These are phyloP conservation scores for Eumaeus atala DNA, from an alignment of 1,140 invertebrate genomes.

Conservation along the genomic window DNA sequence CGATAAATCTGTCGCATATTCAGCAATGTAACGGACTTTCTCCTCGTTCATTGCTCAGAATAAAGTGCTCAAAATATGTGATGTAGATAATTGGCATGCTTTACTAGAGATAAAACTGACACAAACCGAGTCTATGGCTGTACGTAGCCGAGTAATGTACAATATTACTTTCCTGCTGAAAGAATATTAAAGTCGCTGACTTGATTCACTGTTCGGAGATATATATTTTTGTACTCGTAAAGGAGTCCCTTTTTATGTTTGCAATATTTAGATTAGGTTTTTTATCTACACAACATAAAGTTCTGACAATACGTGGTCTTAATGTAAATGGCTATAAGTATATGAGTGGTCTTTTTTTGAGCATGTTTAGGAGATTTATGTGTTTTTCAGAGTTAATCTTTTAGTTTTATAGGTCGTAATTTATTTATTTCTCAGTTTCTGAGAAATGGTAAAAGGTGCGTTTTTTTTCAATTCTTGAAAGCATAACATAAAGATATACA, in stretches of 20 bases:
- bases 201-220: not conserved
- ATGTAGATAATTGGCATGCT: constrained; percentile 66
- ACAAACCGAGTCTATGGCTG: constrained; percentile 35
- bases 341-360: no score
- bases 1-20: constrained; percentile 73
- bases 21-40: constrained; percentile 71
- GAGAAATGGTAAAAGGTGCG: no score
- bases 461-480: no score
- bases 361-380: no score
- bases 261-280: constrained; percentile 10
- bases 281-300: constrained; percentile 3
- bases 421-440: no score
- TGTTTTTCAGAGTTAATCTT: no score
- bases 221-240: not conserved
- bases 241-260: not conserved
- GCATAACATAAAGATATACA: no score
- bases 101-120: constrained; percentile 54
- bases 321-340: not conserved
- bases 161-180: no score
- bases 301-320: constrained; percentile 6
- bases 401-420: no score
- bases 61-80: constrained; percentile 68
- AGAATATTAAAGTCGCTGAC: constrained; percentile 4
- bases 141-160: no score
- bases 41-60: constrained; percentile 65